A percentile compares a stretch with the other conserved stretches of the same genome.
phyloP scores from a whole-genome alignment of 1,140 invertebrate genomes.

The Oncopeltus fasciatus region DNA sequence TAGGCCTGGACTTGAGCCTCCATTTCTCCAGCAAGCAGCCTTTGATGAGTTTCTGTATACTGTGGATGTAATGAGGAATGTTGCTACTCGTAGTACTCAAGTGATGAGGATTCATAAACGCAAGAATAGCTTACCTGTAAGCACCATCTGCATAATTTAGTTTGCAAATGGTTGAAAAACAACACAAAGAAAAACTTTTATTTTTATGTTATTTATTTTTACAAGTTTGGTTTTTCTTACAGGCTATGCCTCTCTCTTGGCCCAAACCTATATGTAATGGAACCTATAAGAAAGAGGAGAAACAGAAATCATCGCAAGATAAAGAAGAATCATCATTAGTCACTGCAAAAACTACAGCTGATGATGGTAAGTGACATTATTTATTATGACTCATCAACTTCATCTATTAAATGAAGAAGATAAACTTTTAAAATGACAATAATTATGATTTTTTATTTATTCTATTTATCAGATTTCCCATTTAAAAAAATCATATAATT shows the following conservation, averaged over 20 bases:
- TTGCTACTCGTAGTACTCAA: constrained; percentile 34
- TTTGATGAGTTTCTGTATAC: constrained; percentile 69
- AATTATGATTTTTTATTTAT: too few species aligned
- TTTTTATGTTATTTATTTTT: neutral
- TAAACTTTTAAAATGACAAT: too few species aligned
- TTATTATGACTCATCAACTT: too few species aligned
- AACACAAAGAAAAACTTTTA: neutral
- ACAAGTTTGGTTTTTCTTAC: constrained; percentile 8
- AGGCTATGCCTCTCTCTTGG: constrained; percentile 19
- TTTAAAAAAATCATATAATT: too few species aligned
- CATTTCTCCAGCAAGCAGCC: constrained; percentile 61
- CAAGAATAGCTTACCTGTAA: constrained; percentile 27
- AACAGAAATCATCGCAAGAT: constrained; percentile 19
- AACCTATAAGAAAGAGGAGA: constrained; percentile 11
- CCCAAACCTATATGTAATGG: constrained; percentile 15
- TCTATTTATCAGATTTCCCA: too few species aligned
- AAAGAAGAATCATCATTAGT: constrained; percentile 23
- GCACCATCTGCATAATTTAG: neutral
- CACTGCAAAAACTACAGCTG: constrained; percentile 23
- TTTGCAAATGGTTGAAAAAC: neutral
- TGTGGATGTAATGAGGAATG: constrained; percentile 69
- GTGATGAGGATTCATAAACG: constrained; percentile 8
- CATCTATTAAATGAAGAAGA: too few species aligned
- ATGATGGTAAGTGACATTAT: constrained; percentile 20
- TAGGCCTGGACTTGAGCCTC: constrained; percentile 35